Conservation (phyloP, 2,888 invertebrate species). For the Fragum fragum region DNA sequence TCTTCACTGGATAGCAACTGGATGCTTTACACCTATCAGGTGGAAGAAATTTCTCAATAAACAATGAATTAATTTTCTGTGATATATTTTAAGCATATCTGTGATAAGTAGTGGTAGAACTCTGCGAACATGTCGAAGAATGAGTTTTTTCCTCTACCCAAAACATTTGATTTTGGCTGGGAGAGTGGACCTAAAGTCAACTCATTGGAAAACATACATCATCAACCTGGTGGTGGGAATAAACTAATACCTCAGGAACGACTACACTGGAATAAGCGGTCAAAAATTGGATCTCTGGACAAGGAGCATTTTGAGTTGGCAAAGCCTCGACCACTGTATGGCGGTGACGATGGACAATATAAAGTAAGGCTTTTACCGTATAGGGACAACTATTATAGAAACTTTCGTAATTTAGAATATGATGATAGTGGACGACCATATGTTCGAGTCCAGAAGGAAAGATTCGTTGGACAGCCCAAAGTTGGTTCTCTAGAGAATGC, state of each 20-base stretch:
- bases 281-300: slow-evolving; percentile 73
- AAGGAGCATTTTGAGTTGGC: slow-evolving; percentile 60
- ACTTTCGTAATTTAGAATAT: slow-evolving; percentile 62
- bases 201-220: slow-evolving; percentile 73
- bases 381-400: slow-evolving; percentile 46
- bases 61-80: not conserved
- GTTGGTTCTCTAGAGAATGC: slow-evolving; percentile 96
- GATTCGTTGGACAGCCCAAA: slow-evolving; percentile 92
- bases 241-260: slow-evolving; percentile 62
- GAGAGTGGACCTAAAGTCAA: slow-evolving; percentile 70
- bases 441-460: slow-evolving; percentile 64
- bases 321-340: slow-evolving; percentile 53
- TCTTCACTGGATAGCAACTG: slow-evolving; percentile 8
- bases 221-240: slow-evolving; percentile 73
- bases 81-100: not conserved
- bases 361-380: slow-evolving; percentile 61
- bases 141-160: slow-evolving; percentile 52
- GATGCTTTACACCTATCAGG: not conserved
- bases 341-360: slow-evolving; percentile 42
- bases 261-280: slow-evolving; percentile 70
- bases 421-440: slow-evolving; percentile 63
- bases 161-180: slow-evolving; percentile 50
- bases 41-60: not conserved
- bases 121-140: slow-evolving; percentile 25
- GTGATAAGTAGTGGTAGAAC: not conserved